Conservation (phyloP, 2,113 vertebrate genomes). For the Chloropsis hardwickii region DNA sequence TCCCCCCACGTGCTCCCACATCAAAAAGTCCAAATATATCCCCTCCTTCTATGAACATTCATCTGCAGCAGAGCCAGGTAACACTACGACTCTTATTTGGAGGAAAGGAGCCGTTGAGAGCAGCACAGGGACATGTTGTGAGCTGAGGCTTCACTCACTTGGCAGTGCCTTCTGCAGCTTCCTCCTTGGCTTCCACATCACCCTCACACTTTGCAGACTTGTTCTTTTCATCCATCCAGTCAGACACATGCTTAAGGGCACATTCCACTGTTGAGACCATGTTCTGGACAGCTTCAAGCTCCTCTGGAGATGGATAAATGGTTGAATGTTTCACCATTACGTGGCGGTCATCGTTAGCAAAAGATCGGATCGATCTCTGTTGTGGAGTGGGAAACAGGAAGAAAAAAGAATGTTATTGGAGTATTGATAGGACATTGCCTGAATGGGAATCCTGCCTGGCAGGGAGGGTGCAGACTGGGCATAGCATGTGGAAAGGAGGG, state of each 20-base stretch:
- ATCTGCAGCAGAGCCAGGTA: not conserved
- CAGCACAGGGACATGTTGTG: not conserved
- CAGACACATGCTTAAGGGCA: constrained; percentile 95
- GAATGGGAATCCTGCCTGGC: not conserved
- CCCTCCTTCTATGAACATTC: not conserved
- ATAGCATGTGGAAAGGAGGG: not conserved
- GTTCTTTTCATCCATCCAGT: constrained; percentile 90
- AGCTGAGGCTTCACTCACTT: constrained; percentile 77
- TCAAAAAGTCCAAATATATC: not conserved
- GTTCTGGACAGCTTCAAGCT: constrained; percentile 95
- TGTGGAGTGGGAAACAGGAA: not conserved
- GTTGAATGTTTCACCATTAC: constrained; percentile 99
- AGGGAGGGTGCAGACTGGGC: not conserved
- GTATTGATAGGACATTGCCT: not conserved
- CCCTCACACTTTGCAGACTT: constrained; percentile 71
- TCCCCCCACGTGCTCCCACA: not conserved
- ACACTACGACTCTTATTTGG: not conserved
- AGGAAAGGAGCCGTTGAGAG: not conserved
- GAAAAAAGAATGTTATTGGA: not conserved
- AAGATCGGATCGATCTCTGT: constrained; percentile 98
- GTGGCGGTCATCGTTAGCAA: constrained; percentile 97
- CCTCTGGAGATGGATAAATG: constrained; percentile 95
- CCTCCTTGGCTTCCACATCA: constrained; percentile 77
- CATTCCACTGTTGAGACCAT: constrained; percentile 96
- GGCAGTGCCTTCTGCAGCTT: constrained; percentile 75